Conservation (phyloP, 1,140 invertebrate genomes). For the Camponotus vicinus region DNA sequence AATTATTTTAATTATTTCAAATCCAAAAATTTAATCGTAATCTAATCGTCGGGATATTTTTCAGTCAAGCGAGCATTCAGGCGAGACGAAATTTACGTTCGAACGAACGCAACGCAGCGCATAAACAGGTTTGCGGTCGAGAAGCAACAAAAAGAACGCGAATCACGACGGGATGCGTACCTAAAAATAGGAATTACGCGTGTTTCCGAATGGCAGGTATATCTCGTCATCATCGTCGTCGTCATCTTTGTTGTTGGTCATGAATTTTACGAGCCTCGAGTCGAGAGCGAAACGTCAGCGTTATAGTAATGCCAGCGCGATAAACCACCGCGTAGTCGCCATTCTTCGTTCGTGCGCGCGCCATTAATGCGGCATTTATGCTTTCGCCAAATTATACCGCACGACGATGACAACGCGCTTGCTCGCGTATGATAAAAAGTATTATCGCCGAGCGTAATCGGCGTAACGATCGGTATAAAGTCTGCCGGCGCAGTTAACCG, state of each 20-base stretch:
- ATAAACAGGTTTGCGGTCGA: background rate
- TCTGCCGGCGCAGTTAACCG: constrained; percentile 31
- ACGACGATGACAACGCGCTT: constrained; percentile 14
- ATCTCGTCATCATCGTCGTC: background rate
- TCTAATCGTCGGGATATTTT: constrained; percentile 13
- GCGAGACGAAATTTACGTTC: background rate
- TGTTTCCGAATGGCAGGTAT: background rate
- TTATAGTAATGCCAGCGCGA: background rate
- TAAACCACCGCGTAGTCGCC: constrained; percentile 11
- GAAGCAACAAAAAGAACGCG: constrained; percentile 22
- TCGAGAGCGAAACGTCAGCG: background rate
- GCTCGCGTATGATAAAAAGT: constrained; percentile 58
- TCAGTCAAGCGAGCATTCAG: background rate
- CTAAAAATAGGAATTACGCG: constrained; percentile 35
- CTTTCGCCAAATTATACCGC: constrained; percentile 41
- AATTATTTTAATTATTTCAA: background rate
- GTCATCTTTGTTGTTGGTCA: background rate
- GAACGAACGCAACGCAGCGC: background rate
- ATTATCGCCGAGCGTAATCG: constrained; percentile 47
- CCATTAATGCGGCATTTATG: constrained; percentile 50
- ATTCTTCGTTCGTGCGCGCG: background rate
- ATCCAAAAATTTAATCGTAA: too few species aligned
- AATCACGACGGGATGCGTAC: background rate
- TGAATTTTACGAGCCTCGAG: constrained; percentile 15
- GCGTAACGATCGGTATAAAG: constrained; percentile 57